Evolutionary conservation across 2,888 invertebrate species (phyloP).

Genomic region (Catocala nupta): DNA sequence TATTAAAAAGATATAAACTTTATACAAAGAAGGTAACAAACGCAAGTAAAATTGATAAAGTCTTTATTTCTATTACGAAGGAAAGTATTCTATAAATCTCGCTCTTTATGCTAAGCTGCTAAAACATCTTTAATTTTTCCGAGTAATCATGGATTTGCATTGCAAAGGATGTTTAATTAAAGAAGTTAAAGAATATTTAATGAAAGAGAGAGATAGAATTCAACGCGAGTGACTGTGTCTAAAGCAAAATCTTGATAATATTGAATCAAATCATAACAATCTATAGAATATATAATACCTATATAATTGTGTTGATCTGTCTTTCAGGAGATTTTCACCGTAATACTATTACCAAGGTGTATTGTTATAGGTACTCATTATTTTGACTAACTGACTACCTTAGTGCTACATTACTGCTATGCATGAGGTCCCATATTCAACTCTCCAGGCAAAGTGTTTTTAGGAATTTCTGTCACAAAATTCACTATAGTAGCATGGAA

Average conservation of each 20-base stretch:
- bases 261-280: not conserved
- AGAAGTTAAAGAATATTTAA: slow-evolving; percentile 20
- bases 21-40: not conserved
- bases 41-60: no score
- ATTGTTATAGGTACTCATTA: no score
- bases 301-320: no score
- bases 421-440: no score
- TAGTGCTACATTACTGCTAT: no score
- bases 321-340: no score
- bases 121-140: slow-evolving; percentile 30
- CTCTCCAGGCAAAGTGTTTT: no score
- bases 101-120: slow-evolving; percentile 17
- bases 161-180: slow-evolving; percentile 29
- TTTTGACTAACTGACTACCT: no score
- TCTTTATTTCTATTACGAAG: not conserved
- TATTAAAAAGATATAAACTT: not conserved
- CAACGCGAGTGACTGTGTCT: slow-evolving; percentile 13
- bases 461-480: no score
- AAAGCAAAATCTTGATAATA: slow-evolving; percentile 7
- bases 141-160: slow-evolving; percentile 39
- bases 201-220: slow-evolving; percentile 34
- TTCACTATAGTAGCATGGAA: no score
- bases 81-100: slow-evolving; percentile 1
- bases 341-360: no score
- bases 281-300: no score